These are phyloP conservation scores for Branchellion lobata DNA, from an alignment of 2,888 invertebrate species.

Conservation along the genomic window DNA sequence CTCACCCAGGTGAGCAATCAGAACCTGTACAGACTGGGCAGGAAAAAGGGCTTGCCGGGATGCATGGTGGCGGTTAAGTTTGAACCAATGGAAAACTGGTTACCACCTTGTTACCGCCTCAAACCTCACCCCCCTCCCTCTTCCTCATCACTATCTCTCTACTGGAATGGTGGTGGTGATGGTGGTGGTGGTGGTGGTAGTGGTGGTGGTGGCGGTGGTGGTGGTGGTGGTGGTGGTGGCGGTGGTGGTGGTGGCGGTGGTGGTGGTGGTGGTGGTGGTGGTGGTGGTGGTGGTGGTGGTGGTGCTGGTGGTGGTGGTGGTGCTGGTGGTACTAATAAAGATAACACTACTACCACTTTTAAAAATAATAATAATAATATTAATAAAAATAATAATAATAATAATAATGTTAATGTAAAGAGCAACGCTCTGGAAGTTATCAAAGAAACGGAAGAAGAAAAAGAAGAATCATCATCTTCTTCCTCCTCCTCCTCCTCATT, in stretches of 20 bases:
- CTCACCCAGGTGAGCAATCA: slow-evolving; percentile 77
- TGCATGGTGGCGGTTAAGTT: slow-evolving; percentile 98
- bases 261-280: not conserved
- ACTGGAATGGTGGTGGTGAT: not conserved
- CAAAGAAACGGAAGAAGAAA: slow-evolving; percentile 1
- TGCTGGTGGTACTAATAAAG: not conserved
- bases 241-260: slow-evolving; percentile 24
- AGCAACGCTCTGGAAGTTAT: not conserved
- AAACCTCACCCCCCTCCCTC: slow-evolving; percentile 50
- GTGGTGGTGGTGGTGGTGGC: slow-evolving; percentile 41
- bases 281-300: slow-evolving; percentile 5
- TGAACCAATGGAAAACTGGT: slow-evolving; percentile 98
- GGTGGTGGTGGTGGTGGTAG: not conserved
- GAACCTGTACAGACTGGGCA: slow-evolving; percentile 89
- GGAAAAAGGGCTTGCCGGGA: slow-evolving; percentile 82
- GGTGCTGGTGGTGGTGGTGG: slow-evolving; percentile 1
- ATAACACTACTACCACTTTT: not conserved
- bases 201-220: not conserved
- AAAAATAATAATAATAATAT: not conserved
- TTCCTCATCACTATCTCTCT: not conserved
- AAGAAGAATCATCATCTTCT: no score
- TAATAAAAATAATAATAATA: not conserved
- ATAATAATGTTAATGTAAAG: not conserved
- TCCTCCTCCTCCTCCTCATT: no score
- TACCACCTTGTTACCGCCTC: slow-evolving; percentile 88